Percentiles rank a stretch among this genome's conserved stretches.
phyloP scores from a whole-genome alignment of 2,888 invertebrate genomes.

The Aproaerema taeniolella region DNA sequence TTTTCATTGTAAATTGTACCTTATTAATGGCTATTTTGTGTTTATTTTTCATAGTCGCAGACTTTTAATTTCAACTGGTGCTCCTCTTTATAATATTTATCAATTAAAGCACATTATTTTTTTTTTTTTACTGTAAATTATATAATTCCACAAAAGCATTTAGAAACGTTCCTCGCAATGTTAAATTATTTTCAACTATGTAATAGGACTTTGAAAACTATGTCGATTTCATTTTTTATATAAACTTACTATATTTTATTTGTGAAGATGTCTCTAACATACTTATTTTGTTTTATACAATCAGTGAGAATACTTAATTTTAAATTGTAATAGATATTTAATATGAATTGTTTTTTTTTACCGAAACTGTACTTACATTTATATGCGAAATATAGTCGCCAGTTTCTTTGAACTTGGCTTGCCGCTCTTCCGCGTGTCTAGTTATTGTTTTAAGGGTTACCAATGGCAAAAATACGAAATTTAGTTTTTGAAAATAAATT shows the following conservation, averaged over 20 bases:
- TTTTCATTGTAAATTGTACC: no score
- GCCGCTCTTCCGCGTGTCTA: no score
- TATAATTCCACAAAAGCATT: slow-evolving; percentile 61
- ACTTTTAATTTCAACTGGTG: slow-evolving; percentile 39
- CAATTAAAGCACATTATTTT: slow-evolving; percentile 1
- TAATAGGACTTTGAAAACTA: neutral
- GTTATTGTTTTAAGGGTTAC: no score
- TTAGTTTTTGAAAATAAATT: no score
- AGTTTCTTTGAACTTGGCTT: no score
- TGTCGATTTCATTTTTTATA: no score
- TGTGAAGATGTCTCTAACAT: no score
- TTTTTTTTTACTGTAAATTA: slow-evolving; percentile 8
- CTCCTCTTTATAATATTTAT: slow-evolving; percentile 33
- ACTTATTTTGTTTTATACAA: no score
- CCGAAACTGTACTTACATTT: slow-evolving; percentile 1
- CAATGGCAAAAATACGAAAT: no score
- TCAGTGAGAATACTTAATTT: no score
- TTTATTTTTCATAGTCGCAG: neutral
- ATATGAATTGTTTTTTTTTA: slow-evolving; percentile 16
- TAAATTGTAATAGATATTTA: slow-evolving; percentile 21
- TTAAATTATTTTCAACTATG: slow-evolving; percentile 16
- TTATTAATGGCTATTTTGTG: neutral
- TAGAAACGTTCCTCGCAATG: slow-evolving; percentile 30
- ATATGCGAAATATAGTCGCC: no score
- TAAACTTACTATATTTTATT: slow-evolving; percentile 20